A percentile compares a stretch with the other conserved stretches of the same genome.
Evolutionary conservation across 2,888 invertebrate species (phyloP).

Genomic region (Drosophila hawaiiensis): DNA sequence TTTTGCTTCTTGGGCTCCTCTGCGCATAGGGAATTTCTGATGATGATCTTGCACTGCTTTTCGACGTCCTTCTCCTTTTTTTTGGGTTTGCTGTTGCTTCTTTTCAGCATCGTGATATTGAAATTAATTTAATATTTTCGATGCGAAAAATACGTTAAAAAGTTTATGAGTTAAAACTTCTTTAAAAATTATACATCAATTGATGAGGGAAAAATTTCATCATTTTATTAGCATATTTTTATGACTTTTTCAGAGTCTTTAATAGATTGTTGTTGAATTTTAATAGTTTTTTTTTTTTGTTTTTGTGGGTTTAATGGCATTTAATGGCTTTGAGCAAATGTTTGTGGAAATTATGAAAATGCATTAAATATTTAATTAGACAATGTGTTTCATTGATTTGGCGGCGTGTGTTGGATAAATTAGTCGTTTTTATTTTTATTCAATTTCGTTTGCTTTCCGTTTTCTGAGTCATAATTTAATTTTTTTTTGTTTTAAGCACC

Average conservation of each 20-base stretch:
- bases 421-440: constrained; percentile 5
- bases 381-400: not conserved
- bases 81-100: not conserved
- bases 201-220: constrained; percentile 7
- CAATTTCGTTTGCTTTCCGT: not conserved
- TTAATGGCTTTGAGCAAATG: not conserved
- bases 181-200: not conserved
- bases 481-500: constrained; percentile 3
- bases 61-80: not conserved
- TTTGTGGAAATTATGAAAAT: not conserved
- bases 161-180: constrained; percentile 1
- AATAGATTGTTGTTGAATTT: constrained; percentile 21
- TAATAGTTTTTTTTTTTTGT: constrained; percentile 20
- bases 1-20: constrained; percentile 14
- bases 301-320: constrained; percentile 8
- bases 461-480: not conserved
- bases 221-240: constrained; percentile 24
- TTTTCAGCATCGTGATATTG: not conserved
- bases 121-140: constrained; percentile 10
- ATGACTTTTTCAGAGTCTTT: constrained; percentile 5
- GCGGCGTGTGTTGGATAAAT: not conserved
- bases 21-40: constrained; percentile 19
- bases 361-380: not conserved
- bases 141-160: constrained; percentile 1
- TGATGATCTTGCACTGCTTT: constrained; percentile 26